A percentile compares a stretch with the other conserved stretches of the same genome.
Conservation (phyloP, 2,113 vertebrate species). For the Scartelaos histophorus region DNA sequence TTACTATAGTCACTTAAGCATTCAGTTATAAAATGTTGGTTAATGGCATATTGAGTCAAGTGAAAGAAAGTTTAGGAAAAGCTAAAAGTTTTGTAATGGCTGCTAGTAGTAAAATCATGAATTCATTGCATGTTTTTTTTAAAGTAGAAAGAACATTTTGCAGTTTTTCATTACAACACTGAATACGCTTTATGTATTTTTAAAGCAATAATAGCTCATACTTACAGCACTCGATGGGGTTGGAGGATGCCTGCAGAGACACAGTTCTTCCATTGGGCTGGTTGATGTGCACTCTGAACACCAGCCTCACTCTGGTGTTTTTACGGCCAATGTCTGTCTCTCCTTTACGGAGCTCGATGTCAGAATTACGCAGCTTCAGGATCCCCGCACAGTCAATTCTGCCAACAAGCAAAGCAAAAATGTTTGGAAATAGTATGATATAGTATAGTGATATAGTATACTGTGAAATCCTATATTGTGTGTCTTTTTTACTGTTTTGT, state of each 20-base stretch:
- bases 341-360: slow-evolving; percentile 94
- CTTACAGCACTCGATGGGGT: slow-evolving; percentile 97
- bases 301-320: slow-evolving; percentile 90
- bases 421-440: not conserved
- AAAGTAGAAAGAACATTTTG: not conserved
- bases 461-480: too few species aligned
- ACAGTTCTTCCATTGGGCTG: slow-evolving; percentile 88
- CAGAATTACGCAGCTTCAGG: slow-evolving; percentile 92
- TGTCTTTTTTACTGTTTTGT: too few species aligned
- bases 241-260: slow-evolving; percentile 89
- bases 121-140: not conserved
- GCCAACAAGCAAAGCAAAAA: slow-evolving; percentile 9
- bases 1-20: slow-evolving; percentile 57
- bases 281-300: slow-evolving; percentile 91
- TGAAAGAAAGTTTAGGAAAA: not conserved
- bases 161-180: not conserved
- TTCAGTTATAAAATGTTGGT: slow-evolving; percentile 52
- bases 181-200: not conserved
- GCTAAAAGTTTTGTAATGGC: not conserved
- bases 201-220: slow-evolving; percentile 32
- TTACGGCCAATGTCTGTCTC: slow-evolving; percentile 95
- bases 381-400: slow-evolving; percentile 96
- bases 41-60: not conserved
- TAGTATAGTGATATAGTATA: not conserved
- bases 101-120: not conserved